Evolutionary conservation across 2,888 invertebrate genomes (phyloP), one percentile per base, ranked within the genome.

Genomic region (Ctena decussata): DNA sequence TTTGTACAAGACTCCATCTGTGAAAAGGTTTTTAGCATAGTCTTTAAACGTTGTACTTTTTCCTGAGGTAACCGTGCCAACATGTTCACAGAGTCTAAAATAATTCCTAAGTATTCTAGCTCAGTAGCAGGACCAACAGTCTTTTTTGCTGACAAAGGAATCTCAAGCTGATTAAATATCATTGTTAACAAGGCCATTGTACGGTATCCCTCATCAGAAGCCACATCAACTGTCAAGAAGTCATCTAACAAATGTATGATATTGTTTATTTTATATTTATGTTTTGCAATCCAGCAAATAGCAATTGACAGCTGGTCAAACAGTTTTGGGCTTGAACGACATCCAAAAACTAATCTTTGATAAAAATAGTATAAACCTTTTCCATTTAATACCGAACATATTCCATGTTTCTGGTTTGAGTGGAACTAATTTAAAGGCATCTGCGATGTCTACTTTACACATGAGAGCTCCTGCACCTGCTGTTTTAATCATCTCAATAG

Each of bases 321-420:
- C 0, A 80, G 65, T 41, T 65, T 80, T 30, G 77, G 77, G 46
- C 49, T 32, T 8, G 70, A 70, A 32, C 77, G 21, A 24, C 70
- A 35, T 3, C 80, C 75, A 75, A 80, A 80, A 11, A 30, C 30
- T 30, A 60, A 30, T 60, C 60, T 60, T 27, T 3, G 3, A 30
- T 60, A 60, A 8, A 60, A 65, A 57, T 69, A 80, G 21, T 44
- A 80, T 77, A 86, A 12, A 75, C 21, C 6, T 46, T 71, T 74
- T 73, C 88, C 84, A 90, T 46, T 86, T 84, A 12, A 88, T 49
- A 39, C 86, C 37, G 35, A 53, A 82, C 18, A 80, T 65, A 32
- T 73, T 83, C 82, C 74, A 84, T 32, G 57, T 75, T 21, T 78
- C 69, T 15, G 85, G 84, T n/a, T 88, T 49, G 84, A 41, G 6